Evolutionary conservation across 64 coral and sea anemone species (phyloP).

Genomic region (Dendronephthya gigantea): DNA sequence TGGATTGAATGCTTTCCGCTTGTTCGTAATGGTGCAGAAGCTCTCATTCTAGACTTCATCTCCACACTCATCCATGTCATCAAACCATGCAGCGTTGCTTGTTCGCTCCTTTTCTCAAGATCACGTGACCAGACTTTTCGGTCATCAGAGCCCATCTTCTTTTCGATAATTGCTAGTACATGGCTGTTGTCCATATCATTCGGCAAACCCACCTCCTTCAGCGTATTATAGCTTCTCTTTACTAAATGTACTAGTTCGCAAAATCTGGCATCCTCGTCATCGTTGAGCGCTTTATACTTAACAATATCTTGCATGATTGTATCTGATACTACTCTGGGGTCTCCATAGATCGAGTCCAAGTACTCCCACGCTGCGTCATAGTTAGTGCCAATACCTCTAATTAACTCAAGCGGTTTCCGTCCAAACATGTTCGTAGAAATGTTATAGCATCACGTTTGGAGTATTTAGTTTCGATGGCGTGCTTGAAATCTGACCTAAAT

Average conservation of each 20-base stretch:
- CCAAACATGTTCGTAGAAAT: too few species aligned
- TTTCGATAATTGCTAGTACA: background rate
- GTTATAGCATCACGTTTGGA: too few species aligned
- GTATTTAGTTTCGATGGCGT: too few species aligned
- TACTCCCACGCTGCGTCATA: background rate
- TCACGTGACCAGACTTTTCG: background rate
- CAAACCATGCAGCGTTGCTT: background rate
- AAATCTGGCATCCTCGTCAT: background rate
- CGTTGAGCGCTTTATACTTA: background rate
- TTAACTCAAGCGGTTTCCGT: too few species aligned
- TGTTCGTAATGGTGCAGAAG: background rate
- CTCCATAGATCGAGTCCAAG: conserved; percentile 5
- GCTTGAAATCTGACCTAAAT: too few species aligned
- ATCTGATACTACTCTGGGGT: too few species aligned
- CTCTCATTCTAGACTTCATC: too few species aligned
- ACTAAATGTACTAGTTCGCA: background rate
- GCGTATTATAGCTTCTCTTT: background rate
- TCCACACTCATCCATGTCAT: background rate
- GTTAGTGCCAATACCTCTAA: background rate
- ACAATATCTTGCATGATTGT: background rate
- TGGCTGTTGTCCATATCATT: conserved; percentile 3
- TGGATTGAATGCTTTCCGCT: too few species aligned
- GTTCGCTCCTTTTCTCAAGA: background rate
- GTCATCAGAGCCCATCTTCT: background rate
- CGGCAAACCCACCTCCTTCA: background rate